Conservation (phyloP, 2,888 invertebrate genomes). For the Bombyx huttoni region DNA sequence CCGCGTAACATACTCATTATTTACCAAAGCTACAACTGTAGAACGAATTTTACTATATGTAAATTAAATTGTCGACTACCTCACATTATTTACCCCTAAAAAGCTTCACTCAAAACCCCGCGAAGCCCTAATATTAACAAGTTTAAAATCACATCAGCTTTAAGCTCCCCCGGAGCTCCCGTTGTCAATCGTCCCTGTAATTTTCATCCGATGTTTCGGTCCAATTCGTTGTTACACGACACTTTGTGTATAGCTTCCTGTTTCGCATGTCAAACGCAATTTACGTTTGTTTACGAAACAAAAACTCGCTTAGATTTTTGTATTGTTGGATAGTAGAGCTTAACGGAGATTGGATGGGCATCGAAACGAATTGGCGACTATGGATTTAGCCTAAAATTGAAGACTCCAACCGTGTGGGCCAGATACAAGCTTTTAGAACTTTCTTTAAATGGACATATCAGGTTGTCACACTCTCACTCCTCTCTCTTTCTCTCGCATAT, state of each 20-base stretch:
- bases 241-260: slow-evolving; percentile 19
- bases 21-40: too few species aligned
- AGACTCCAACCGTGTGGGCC: too few species aligned
- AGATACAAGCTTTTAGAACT: too few species aligned
- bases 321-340: not conserved
- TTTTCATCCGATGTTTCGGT: slow-evolving; percentile 15
- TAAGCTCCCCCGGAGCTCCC: not conserved
- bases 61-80: not conserved
- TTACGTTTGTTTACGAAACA: slow-evolving; percentile 4
- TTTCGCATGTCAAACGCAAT: slow-evolving; percentile 27
- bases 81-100: not conserved
- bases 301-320: not conserved
- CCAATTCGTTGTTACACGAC: slow-evolving; percentile 14
- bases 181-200: slow-evolving; percentile 10
- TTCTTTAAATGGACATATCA: too few species aligned
- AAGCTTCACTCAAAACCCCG: not conserved
- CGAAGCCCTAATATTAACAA: not conserved
- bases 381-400: too few species aligned
- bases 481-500: too few species aligned
- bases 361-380: too few species aligned
- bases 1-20: too few species aligned
- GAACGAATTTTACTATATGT: too few species aligned
- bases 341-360: too few species aligned
- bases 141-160: not conserved
- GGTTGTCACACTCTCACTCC: too few species aligned